Percentiles rank a stretch among this genome's conserved stretches.
phyloP scores from a whole-genome alignment of 2,797 vertebrate species.

The Menidia menidia region DNA sequence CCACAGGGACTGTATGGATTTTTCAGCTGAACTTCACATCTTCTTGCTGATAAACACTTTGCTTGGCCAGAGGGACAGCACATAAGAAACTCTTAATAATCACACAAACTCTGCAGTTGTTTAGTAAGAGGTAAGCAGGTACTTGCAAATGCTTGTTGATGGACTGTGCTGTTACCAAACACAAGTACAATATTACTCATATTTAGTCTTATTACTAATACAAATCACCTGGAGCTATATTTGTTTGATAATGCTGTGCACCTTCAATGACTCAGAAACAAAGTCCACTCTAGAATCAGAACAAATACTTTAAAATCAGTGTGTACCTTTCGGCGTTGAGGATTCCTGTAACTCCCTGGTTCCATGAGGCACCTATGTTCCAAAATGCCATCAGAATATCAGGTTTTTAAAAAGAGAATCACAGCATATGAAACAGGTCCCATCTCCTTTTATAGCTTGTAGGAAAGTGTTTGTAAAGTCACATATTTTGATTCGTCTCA shows the following conservation, averaged over 20 bases:
- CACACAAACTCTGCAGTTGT: conserved; percentile 19
- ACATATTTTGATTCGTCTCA: too few relatives aligned
- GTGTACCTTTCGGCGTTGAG: too few relatives aligned
- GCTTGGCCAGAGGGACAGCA: conserved; percentile 61
- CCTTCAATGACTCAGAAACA: not conserved
- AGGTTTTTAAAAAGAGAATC: too few relatives aligned
- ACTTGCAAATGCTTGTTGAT: conserved; percentile 15
- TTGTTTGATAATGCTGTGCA: not conserved
- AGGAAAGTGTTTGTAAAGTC: too few relatives aligned
- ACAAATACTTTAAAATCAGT: too few relatives aligned
- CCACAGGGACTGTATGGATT: conserved; percentile 48
- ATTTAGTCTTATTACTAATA: not conserved
- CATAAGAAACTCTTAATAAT: conserved; percentile 48
- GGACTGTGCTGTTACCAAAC: conserved; percentile 5
- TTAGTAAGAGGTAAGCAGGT: conserved; percentile 17
- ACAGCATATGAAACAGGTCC: too few relatives aligned
- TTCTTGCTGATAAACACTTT: conserved; percentile 69
- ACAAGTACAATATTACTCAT: not conserved
- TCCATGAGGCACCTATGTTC: too few relatives aligned
- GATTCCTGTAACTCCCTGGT: too few relatives aligned
- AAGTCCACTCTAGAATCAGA: not conserved
- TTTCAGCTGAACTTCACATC: conserved; percentile 65
- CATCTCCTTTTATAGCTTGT: too few relatives aligned
- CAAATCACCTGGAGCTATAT: not conserved
- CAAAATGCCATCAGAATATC: too few relatives aligned